Percentiles rank a stretch among this genome's conserved stretches.
These are phyloP conservation scores for Stigmatopora nigra DNA, from an alignment of 2,113 vertebrate genomes.

Conservation along the genomic window DNA sequence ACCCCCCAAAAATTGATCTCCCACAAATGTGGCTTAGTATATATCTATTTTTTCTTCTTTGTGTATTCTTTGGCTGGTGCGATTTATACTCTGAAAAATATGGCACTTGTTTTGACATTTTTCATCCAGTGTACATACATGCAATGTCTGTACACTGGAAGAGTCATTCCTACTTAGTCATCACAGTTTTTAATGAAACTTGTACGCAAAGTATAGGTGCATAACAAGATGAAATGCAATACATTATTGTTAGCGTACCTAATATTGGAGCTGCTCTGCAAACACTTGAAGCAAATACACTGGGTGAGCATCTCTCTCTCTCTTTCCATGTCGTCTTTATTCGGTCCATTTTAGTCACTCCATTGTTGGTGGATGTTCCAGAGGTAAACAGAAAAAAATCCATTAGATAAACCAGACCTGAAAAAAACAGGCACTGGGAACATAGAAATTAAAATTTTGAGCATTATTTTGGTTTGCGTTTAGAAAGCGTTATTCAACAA, in stretches of 20 bases:
- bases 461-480: constrained; percentile 22
- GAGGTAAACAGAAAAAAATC: neutral
- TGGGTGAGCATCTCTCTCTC: neutral
- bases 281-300: constrained; percentile 22
- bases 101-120: neutral
- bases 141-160: neutral
- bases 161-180: constrained; percentile 16
- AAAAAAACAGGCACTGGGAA: neutral
- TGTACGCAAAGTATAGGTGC: neutral
- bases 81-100: no score
- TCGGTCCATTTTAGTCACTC: constrained; percentile 8
- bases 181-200: constrained; percentile 17
- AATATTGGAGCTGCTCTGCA: neutral
- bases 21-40: no score
- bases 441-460: constrained; percentile 1
- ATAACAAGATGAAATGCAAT: neutral
- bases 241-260: neutral
- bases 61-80: no score
- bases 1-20: no score
- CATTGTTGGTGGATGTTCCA: constrained; percentile 1
- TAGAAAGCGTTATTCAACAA: neutral
- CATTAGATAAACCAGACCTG: constrained; percentile 4
- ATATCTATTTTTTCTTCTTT: no score
- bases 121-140: no score
- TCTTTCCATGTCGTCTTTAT: constrained; percentile 36